Evolutionary conservation across 2,113 vertebrate species (phyloP), one percentile per base, ranked within the genome.

Genomic region (Apus apus): DNA sequence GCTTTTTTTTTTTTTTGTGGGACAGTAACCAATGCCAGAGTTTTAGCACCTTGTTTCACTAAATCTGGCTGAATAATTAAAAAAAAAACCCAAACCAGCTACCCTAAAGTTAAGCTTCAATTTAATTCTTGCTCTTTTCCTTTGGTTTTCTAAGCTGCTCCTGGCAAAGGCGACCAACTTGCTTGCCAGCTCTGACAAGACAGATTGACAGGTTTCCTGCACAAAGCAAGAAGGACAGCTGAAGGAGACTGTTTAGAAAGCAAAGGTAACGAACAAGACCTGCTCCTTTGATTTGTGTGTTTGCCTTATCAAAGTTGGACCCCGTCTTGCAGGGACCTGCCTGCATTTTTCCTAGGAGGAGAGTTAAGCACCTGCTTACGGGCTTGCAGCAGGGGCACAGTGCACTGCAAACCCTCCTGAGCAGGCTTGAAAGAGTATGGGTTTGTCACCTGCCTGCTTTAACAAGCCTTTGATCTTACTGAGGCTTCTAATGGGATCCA

Each of bases 211-310:
- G 40, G 68, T 53, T 62, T 54, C 67, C 72, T 80, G 62, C 56
- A 66, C 29, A 60, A 76, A 83, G 27, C 50, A 78, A 84, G 74
- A 95, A 87, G 90, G 86, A 81, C 76, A 53, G 45, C 75, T 90
- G 79, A 95, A 96, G 88, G 85, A 93, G 45, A 85, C 15, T 72
- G 61, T 74, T 91, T 74, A 88, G 76, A 84, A 81, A 92, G 65
- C 32, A 84, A 68, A 93, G 57, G 75, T 90, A 91, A 86, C 0
- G 7, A 86, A 50, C 15, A 36, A 51, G 73, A 12, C 32, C 45
- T 27, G 2, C 10, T 71, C 21, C 64, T 90, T 54, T 80, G 57
- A 58, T 80, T 85, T 61, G 32, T 23, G 9, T 34, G 45, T 58
- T 91, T 70, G 45, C 11, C 48, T 40, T 65, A 45, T 60, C 34